Evolutionary conservation across 1,140 invertebrate species (phyloP).

Genomic region (Nasonia longicornis): DNA sequence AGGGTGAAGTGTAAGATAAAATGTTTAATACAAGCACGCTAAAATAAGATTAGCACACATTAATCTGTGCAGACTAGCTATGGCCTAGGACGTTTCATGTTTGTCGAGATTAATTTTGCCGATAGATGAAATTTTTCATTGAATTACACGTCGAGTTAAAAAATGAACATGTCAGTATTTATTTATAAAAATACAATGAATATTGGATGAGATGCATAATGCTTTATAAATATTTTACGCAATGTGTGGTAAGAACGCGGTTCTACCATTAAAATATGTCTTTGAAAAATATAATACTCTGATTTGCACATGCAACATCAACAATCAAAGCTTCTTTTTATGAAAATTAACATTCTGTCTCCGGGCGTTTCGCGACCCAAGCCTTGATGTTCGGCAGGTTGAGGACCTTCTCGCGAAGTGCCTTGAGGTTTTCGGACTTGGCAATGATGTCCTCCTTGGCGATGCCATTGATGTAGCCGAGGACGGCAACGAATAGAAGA

Average conservation of each 20-base stretch:
- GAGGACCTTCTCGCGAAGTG: constrained; percentile 70
- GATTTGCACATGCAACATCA: neutral
- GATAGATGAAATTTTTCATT: too few relatives aligned
- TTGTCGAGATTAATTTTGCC: too few relatives aligned
- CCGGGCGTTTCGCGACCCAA: constrained; percentile 75
- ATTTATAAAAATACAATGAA: neutral
- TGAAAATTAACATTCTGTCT: constrained; percentile 59
- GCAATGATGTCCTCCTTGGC: constrained; percentile 70
- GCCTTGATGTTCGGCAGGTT: constrained; percentile 73
- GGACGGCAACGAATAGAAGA: constrained; percentile 72
- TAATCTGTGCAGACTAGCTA: too few relatives aligned
- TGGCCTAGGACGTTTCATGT: too few relatives aligned
- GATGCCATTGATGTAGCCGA: constrained; percentile 74
- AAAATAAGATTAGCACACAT: too few relatives aligned
- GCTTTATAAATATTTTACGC: neutral
- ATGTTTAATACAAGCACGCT: too few relatives aligned
- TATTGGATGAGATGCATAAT: neutral
- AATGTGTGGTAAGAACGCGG: neutral
- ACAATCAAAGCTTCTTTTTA: neutral
- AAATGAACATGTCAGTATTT: neutral
- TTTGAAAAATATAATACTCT: neutral
- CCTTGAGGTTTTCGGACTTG: constrained; percentile 71
- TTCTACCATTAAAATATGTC: neutral
- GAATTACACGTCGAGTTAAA: too few relatives aligned
- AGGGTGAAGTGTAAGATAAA: too few relatives aligned